Conservation (phyloP, 35 echinoderm and acorn worm genomes). For the Nesometra sesokonis region DNA sequence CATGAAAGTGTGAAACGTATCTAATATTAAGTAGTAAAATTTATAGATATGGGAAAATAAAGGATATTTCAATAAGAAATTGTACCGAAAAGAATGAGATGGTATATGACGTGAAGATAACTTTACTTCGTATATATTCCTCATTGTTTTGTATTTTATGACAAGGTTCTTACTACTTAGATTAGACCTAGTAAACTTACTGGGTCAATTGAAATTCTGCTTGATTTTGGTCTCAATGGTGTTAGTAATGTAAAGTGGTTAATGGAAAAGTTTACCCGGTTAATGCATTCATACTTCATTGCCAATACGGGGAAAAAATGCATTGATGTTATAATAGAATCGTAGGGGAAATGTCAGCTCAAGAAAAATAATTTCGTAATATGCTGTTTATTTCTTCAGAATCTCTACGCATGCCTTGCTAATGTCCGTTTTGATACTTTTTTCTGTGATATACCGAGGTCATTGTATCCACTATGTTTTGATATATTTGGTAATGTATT, state of each 20-base stretch:
- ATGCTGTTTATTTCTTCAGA: too few relatives aligned
- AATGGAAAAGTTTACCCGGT: not conserved
- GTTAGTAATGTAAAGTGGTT: not conserved
- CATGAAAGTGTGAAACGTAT: not conserved
- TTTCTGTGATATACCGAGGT: too few relatives aligned
- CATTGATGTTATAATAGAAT: not conserved
- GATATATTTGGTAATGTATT: too few relatives aligned
- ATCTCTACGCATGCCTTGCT: too few relatives aligned
- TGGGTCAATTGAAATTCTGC: not conserved
- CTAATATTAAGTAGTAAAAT: not conserved
- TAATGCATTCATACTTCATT: not conserved
- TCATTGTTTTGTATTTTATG: too few relatives aligned
- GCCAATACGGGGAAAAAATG: not conserved
- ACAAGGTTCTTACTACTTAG: too few relatives aligned
- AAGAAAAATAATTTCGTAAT: too few relatives aligned
- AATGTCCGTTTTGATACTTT: too few relatives aligned
- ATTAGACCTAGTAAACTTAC: not conserved
- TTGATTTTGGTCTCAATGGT: not conserved
- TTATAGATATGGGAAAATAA: not conserved
- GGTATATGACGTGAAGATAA: not conserved
- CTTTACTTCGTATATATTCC: too few relatives aligned
- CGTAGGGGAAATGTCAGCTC: not conserved
- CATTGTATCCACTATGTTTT: too few relatives aligned
- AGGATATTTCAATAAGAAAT: not conserved
- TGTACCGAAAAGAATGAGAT: not conserved